Evolutionary conservation across 2,888 invertebrate species (phyloP).

Genomic region (Macrosoma leucophasiata): DNA sequence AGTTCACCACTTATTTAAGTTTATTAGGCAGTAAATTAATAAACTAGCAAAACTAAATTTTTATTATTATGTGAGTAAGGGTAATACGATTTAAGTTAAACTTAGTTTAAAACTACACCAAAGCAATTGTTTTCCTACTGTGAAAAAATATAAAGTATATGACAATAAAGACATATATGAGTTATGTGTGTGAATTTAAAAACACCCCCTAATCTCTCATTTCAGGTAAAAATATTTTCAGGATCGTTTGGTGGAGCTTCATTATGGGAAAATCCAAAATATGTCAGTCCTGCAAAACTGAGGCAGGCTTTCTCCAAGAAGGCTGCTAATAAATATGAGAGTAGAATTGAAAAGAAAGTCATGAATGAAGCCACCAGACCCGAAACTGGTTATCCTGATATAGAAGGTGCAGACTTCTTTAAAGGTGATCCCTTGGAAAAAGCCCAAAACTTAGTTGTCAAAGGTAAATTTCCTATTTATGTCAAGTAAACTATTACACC

Average conservation of each 20-base stretch:
- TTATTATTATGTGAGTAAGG: too few species aligned
- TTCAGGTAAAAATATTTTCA: conserved; percentile 93
- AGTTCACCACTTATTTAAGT: too few species aligned
- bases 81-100: too few species aligned
- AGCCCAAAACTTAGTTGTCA: conserved; percentile 68
- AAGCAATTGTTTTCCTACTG: too few species aligned
- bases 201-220: conserved; percentile 26
- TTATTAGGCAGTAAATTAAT: too few species aligned
- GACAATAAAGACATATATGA: too few species aligned
- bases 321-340: conserved; percentile 85
- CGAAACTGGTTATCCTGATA: conserved; percentile 82
- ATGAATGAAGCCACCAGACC: conserved; percentile 80
- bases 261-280: conserved; percentile 96
- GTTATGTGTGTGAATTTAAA: too few species aligned
- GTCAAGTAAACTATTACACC: background rate
- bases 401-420: conserved; percentile 85
- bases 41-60: too few species aligned
- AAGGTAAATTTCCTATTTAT: conserved; percentile 28
- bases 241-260: conserved; percentile 96
- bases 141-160: too few species aligned
- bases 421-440: conserved; percentile 77
- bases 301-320: conserved; percentile 81
- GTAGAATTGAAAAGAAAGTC: conserved; percentile 87
- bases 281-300: conserved; percentile 91
- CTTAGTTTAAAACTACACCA: too few species aligned